These are phyloP conservation scores for Apostichopus leukothele DNA, from an alignment of 53 echinoderm and acorn worm genomes.

Conservation along the genomic window DNA sequence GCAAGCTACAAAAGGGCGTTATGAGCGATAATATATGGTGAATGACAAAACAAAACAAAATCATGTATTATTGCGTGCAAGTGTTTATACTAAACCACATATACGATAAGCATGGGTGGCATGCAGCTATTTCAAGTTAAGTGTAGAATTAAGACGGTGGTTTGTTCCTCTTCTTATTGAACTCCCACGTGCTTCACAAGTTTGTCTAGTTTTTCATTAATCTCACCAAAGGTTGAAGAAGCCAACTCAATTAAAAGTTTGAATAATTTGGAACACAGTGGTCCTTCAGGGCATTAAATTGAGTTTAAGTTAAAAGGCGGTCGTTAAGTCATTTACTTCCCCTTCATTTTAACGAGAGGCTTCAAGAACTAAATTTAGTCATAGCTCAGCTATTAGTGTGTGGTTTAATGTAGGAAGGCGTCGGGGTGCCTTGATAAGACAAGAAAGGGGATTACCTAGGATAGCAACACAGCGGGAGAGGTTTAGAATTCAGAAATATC, in stretches of 20 bases:
- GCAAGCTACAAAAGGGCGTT: too few species aligned
- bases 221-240: neutral
- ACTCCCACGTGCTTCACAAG: neutral
- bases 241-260: neutral
- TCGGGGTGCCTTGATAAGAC: too few species aligned
- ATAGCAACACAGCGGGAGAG: neutral
- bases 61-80: too few species aligned
- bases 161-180: neutral
- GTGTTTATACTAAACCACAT: too few species aligned
- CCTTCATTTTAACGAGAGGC: neutral
- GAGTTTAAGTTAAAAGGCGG: neutral
- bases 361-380: neutral
- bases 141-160: too few species aligned
- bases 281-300: neutral
- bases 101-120: too few species aligned
- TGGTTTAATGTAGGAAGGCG: neutral
- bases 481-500: neutral
- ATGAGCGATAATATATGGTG: too few species aligned
- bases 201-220: neutral
- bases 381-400: neutral
- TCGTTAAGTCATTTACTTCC: neutral
- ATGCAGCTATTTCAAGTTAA: too few species aligned
- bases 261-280: neutral
- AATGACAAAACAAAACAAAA: too few species aligned
- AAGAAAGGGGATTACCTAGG: neutral